Evolutionary conservation across 1,140 invertebrate species (phyloP).

Genomic region (Papilio xuthus): DNA sequence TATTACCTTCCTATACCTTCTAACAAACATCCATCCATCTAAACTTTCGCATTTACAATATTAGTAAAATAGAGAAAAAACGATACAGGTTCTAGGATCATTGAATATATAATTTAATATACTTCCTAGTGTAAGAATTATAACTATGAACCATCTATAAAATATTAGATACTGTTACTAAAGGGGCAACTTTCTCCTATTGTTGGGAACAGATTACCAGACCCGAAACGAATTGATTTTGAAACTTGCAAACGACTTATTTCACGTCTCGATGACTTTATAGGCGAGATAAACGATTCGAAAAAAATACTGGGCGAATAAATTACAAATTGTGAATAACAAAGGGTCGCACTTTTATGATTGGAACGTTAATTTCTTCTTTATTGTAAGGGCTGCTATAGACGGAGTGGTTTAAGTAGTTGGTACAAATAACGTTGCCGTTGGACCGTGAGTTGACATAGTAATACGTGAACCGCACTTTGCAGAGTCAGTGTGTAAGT

Average conservation of each 20-base stretch:
- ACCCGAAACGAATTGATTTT: slow-evolving; percentile 45
- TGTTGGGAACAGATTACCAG: slow-evolving; percentile 33
- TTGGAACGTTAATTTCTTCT: background rate
- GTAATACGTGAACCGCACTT: no score
- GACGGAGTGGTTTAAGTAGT: no score
- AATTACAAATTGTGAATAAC: background rate
- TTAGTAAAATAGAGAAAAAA: no score
- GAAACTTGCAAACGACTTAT: slow-evolving; percentile 40
- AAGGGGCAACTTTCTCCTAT: slow-evolving; percentile 44
- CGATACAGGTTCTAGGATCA: no score
- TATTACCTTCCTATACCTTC: no score
- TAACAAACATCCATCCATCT: no score
- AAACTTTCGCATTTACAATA: no score
- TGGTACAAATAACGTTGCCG: no score
- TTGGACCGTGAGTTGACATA: no score
- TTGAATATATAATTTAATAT: no score
- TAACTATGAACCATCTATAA: background rate
- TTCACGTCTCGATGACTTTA: slow-evolving; percentile 46
- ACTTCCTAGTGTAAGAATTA: background rate
- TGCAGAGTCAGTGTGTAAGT: no score
- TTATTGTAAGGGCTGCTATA: background rate
- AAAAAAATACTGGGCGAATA: background rate
- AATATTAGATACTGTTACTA: background rate
- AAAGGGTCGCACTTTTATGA: background rate
- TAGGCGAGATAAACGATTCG: slow-evolving; percentile 35